Percentiles rank a stretch among this genome's conserved stretches.
Conservation (phyloP, 2,888 invertebrate species). For the Beris chalybata region DNA sequence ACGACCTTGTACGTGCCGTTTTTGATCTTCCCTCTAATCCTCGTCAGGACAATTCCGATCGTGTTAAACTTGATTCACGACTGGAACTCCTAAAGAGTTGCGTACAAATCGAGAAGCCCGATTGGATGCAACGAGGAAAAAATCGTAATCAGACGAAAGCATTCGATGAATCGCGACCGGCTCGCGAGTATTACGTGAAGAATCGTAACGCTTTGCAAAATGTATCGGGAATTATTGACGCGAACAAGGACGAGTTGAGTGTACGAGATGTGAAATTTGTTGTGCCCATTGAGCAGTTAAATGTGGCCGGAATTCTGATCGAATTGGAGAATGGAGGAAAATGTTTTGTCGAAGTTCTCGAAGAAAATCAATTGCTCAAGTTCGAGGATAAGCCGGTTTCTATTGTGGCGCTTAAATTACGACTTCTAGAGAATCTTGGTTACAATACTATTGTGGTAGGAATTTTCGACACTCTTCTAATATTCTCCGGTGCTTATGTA, state of each 20-base stretch:
- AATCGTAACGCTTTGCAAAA: slow-evolving; percentile 43
- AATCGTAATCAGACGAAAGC: slow-evolving; percentile 25
- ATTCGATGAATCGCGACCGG: slow-evolving; percentile 44
- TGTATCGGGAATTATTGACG: slow-evolving; percentile 43
- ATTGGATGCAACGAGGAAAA: slow-evolving; percentile 41
- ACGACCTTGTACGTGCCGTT: slow-evolving; percentile 46
- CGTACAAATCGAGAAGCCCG: slow-evolving; percentile 50
- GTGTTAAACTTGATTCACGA: slow-evolving; percentile 52
- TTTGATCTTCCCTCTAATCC: slow-evolving; percentile 32
- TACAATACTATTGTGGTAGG: slow-evolving; percentile 49
- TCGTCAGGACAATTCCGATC: slow-evolving; percentile 39
- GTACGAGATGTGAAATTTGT: slow-evolving; percentile 45
- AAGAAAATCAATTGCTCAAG: slow-evolving; percentile 45
- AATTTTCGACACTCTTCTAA: neutral
- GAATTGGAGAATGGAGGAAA: slow-evolving; percentile 39
- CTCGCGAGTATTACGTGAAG: slow-evolving; percentile 47
- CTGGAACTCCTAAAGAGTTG: slow-evolving; percentile 48
- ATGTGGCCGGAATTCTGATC: slow-evolving; percentile 49
- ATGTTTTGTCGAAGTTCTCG: slow-evolving; percentile 47
- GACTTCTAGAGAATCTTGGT: slow-evolving; percentile 46
- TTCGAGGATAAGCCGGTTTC: slow-evolving; percentile 47
- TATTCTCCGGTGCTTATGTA: neutral
- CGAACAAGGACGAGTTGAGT: slow-evolving; percentile 40
- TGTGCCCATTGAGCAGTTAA: slow-evolving; percentile 50
- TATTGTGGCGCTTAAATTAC: slow-evolving; percentile 47